Evolutionary conservation across 2,113 vertebrate species (phyloP), one percentile per base, ranked within the genome.

Genomic region (Indicator maculatus): DNA sequence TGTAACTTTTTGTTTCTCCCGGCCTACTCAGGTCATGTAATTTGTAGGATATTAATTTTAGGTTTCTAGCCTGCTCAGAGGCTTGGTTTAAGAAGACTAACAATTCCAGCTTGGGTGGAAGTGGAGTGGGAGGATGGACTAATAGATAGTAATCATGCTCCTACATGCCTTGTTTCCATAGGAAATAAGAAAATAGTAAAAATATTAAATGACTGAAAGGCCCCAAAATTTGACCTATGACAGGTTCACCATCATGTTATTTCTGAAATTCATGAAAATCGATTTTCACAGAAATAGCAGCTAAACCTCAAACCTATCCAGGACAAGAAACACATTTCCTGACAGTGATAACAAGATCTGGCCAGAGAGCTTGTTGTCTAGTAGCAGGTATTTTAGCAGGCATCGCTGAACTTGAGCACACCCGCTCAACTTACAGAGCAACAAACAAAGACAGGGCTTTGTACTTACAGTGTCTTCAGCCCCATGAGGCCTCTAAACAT

Each of bases 391-490:
- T 21, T 71, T 55, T 1, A 89, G 73, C 59, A 64, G 33, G 45
- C 56, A 31, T 1, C 33, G 36, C 52, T 69, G 60, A 28, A 6
- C 20, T 53, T 50, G 31, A 81, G 73, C n/a, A 3, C 36, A 19
- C 12, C 26, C 69, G 33, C 23, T 28, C 56, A 39, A 20, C 36
- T 4, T 9, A 28, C 5, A 17, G 58, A 36, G 19, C 41, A 84
- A 5, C 45, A 61, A 13, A 69, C 11, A 38, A 13, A 31, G 23
- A 13, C 53, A 69, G 17, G 5, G 21, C 26, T 87, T 24, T 28
- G 73, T 38, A 98, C 99, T 98, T 89, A 99, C 99, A 99, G 90
- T 4, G 99, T 99, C 96, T 99, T 99, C 8, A 99, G 98, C 30
- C 99, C 98, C 0, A 92, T 93, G 65, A 99, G 98, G 47, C 99